phyloP scores from a whole-genome alignment of 1,140 invertebrate species.

The Caligus rogercresseyi region DNA sequence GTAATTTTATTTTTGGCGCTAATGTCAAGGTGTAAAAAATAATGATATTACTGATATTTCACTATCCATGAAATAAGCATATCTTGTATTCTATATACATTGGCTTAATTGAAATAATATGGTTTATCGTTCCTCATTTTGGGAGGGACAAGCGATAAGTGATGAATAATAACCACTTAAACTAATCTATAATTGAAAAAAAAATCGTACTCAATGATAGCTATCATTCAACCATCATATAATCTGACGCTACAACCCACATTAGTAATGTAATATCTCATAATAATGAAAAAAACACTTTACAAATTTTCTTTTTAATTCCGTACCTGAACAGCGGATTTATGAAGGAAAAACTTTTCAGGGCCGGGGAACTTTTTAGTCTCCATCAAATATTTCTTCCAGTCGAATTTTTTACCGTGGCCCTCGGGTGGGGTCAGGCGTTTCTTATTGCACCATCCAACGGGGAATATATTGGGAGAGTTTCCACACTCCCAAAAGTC shows the following conservation, averaged over 20 bases:
- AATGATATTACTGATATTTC: too few species aligned
- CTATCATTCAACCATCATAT: not conserved
- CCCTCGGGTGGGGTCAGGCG: conserved; percentile 53
- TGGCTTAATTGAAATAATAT: not conserved
- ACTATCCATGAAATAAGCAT: too few species aligned
- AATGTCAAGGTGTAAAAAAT: too few species aligned
- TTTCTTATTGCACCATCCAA: conserved; percentile 72
- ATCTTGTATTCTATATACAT: too few species aligned
- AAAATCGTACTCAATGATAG: not conserved
- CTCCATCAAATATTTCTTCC: conserved; percentile 62
- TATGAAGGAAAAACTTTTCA: conserved; percentile 49
- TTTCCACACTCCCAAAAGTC: conserved; percentile 90
- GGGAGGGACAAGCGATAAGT: too few species aligned
- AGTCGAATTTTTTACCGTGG: conserved; percentile 49
- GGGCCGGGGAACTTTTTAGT: conserved; percentile 57
- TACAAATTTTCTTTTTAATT: not conserved
- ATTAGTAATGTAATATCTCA: not conserved
- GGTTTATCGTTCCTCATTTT: too few species aligned
- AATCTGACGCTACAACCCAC: not conserved
- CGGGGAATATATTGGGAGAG: conserved; percentile 71
- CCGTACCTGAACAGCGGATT: conserved; percentile 26
- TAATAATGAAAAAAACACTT: not conserved
- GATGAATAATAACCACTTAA: too few species aligned
- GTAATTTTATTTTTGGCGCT: too few species aligned
- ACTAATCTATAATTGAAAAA: not conserved